These are phyloP conservation scores for Bombus confusus DNA, from an alignment of 1,140 invertebrate genomes.

Conservation along the genomic window DNA sequence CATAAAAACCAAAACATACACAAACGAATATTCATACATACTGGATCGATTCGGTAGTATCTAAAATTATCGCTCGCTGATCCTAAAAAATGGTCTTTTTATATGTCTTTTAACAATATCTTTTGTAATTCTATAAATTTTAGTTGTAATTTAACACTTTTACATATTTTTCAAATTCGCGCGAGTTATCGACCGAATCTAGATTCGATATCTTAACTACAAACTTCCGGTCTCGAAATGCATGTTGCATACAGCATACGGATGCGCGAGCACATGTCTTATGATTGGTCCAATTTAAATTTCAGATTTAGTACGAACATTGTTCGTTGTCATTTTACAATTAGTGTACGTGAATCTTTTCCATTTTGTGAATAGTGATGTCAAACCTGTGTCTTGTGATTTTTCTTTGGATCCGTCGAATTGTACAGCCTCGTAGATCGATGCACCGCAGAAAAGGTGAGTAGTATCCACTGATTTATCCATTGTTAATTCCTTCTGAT, in stretches of 20 bases:
- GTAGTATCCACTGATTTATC: constrained; percentile 50
- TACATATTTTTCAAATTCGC: background rate
- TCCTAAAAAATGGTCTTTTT: constrained; percentile 52
- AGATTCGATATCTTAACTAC: background rate
- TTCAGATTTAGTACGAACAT: too few relatives aligned
- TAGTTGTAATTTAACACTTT: background rate
- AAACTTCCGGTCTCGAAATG: background rate
- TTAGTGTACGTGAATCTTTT: background rate
- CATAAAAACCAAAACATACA: constrained; percentile 75
- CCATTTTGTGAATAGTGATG: background rate
- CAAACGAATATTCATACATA: constrained; percentile 71
- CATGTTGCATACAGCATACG: background rate
- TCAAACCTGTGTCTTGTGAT: constrained; percentile 25
- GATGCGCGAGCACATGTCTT: background rate
- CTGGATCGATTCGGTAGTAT: constrained; percentile 63
- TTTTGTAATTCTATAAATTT: background rate
- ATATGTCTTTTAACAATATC: background rate
- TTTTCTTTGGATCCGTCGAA: constrained; percentile 5
- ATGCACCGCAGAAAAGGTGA: constrained; percentile 36
- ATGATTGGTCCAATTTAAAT: constrained; percentile 27
- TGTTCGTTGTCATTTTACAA: too few relatives aligned
- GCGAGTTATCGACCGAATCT: background rate
- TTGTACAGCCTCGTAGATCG: background rate
- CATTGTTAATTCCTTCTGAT: constrained; percentile 48
- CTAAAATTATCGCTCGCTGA: constrained; percentile 57